These are phyloP conservation scores for Etheostoma spectabile DNA, from an alignment of 2,113 vertebrate genomes.

Conservation along the genomic window DNA sequence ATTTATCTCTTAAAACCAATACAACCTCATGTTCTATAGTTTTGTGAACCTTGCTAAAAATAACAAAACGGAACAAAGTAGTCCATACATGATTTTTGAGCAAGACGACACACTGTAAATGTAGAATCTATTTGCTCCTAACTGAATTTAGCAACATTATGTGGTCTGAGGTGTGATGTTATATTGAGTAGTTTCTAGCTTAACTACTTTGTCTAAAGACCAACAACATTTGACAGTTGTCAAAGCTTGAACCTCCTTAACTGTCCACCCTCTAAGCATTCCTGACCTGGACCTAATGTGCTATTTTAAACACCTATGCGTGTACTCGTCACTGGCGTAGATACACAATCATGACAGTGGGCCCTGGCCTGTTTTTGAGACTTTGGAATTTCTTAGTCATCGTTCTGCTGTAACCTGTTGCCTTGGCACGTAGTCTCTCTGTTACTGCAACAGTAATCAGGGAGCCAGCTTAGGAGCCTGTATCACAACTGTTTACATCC, in stretches of 20 bases:
- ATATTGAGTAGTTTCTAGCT: background rate
- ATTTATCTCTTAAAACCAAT: slow-evolving; percentile 1
- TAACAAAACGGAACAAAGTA: background rate
- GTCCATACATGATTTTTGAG: background rate
- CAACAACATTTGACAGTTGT: slow-evolving; percentile 7
- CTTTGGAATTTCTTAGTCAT: slow-evolving; percentile 25
- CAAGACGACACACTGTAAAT: background rate
- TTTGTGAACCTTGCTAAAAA: background rate
- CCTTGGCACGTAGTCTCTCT: background rate
- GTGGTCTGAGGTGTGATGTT: background rate
- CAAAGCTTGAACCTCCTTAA: background rate
- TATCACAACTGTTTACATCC: slow-evolving; percentile 5
- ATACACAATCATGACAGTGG: slow-evolving; percentile 13
- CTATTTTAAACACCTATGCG: slow-evolving; percentile 35
- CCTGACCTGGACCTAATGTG: slow-evolving; percentile 10
- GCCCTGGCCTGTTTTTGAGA: slow-evolving; percentile 7
- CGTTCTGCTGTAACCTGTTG: slow-evolving; percentile 43
- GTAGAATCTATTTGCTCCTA: background rate
- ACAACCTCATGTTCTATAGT: slow-evolving; percentile 11
- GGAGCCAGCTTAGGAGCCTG: background rate
- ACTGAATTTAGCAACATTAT: background rate
- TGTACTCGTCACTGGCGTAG: slow-evolving; percentile 14
- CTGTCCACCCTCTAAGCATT: background rate
- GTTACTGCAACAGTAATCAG: background rate
- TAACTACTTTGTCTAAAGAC: background rate